Conservation (phyloP, 2,113 vertebrate species). For the Leiothrix lutea region DNA sequence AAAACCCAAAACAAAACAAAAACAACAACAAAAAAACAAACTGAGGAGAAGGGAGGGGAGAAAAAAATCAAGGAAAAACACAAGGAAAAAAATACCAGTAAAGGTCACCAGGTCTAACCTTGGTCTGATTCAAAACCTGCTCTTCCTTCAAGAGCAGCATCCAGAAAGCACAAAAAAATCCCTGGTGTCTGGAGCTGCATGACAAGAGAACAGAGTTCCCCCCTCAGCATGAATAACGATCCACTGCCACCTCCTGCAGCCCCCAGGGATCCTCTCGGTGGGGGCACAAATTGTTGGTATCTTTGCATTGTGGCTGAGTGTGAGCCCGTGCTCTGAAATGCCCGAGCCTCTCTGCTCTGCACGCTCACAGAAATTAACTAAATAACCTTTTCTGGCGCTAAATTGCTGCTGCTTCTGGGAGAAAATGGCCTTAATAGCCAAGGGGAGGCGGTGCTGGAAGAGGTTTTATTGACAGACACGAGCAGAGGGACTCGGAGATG, state of each 20-base stretch:
- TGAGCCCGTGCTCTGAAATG: background rate
- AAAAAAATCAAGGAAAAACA: accelerated
- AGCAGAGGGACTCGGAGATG: background rate
- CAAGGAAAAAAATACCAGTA: background rate
- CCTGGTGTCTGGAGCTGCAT: background rate
- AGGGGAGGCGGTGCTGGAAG: background rate
- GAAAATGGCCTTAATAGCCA: background rate
- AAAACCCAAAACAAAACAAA: no score
- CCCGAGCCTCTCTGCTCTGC: background rate
- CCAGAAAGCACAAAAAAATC: background rate
- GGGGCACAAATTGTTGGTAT: background rate
- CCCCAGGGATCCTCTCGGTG: background rate
- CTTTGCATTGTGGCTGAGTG: background rate
- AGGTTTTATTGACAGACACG: background rate
- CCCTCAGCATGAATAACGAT: background rate
- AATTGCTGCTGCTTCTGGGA: background rate
- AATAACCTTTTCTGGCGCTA: background rate
- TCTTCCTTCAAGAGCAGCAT: background rate
- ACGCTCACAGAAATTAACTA: background rate
- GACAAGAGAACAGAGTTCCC: background rate
- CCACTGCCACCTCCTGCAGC: background rate
- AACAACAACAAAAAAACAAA: no score
- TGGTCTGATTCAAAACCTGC: background rate
- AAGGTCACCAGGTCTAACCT: background rate
- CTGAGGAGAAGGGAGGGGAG: accelerated